These are phyloP conservation scores for Atethmia centrago DNA, from an alignment of 2,888 invertebrate genomes.

Conservation along the genomic window DNA sequence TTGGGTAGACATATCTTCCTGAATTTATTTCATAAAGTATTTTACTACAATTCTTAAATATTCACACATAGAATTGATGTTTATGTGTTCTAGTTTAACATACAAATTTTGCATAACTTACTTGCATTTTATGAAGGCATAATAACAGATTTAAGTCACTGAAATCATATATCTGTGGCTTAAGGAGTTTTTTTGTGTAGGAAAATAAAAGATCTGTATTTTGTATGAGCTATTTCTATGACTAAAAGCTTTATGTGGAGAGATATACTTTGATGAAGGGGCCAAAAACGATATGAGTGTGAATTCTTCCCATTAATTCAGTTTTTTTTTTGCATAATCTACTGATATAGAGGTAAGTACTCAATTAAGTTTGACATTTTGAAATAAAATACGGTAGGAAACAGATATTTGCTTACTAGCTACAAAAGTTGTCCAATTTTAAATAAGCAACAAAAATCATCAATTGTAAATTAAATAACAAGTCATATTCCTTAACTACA, in stretches of 20 bases:
- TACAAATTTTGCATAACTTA: too few relatives aligned
- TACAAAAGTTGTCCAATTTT: too few relatives aligned
- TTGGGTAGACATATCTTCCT: too few relatives aligned
- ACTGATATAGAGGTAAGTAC: neutral
- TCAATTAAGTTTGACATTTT: neutral
- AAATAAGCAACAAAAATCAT: neutral
- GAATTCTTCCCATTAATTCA: neutral
- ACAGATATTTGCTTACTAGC: neutral
- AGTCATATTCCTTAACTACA: neutral
- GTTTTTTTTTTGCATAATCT: neutral
- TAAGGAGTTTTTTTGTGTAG: too few relatives aligned
- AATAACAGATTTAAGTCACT: too few relatives aligned
- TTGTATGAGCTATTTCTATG: neutral
- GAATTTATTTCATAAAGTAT: too few relatives aligned
- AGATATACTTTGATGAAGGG: neutral
- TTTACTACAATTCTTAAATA: too few relatives aligned
- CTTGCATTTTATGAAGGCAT: too few relatives aligned
- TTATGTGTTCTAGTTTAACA: too few relatives aligned
- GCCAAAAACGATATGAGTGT: neutral
- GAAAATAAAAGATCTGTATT: neutral
- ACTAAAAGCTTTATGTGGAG: conserved; percentile 10
- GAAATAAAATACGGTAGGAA: neutral
- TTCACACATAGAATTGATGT: too few relatives aligned
- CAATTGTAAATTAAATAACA: neutral
- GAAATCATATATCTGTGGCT: too few relatives aligned